A percentile compares a stretch with the other conserved stretches of the same genome.
Evolutionary conservation across 2,113 vertebrate species (phyloP).

Genomic region (Rhegmatorhina hoffmannsi): DNA sequence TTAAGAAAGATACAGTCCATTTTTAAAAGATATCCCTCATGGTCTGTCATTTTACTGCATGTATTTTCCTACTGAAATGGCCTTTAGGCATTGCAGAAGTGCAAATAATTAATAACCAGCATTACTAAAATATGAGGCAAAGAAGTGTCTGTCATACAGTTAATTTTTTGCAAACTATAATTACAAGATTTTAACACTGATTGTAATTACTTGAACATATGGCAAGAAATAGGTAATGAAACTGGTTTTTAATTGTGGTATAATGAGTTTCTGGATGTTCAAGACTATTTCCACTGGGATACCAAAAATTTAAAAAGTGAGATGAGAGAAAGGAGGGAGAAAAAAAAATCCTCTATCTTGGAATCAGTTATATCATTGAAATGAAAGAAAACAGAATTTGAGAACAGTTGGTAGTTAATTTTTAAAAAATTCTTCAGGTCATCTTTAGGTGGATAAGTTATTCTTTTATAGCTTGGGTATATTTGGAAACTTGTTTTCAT

Average conservation of each 20-base stretch:
- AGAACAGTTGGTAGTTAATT: not conserved
- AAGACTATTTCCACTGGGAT: not conserved
- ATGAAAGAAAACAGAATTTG: not conserved
- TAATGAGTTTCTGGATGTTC: constrained; percentile 18
- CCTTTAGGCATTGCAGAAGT: not conserved
- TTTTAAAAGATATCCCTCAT: not conserved
- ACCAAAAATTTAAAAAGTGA: not conserved
- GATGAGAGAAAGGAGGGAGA: not conserved
- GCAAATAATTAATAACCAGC: constrained; percentile 19
- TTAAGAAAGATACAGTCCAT: not conserved
- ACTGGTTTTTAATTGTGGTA: not conserved
- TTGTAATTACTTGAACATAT: constrained; percentile 41
- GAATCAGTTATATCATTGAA: not conserved
- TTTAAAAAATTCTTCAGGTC: not conserved
- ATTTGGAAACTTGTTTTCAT: not conserved
- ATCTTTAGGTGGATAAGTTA: not conserved
- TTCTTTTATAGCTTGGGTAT: not conserved
- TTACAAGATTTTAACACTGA: constrained; percentile 28
- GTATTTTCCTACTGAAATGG: not conserved
- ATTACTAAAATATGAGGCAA: constrained; percentile 24
- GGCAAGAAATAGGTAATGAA: constrained; percentile 13
- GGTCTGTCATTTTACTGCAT: not conserved
- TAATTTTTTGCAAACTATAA: constrained; percentile 33
- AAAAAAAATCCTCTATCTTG: not conserved
- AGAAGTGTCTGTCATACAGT: not conserved